These are phyloP conservation scores for Echinometra lucunter DNA, from an alignment of 53 echinoderm and acorn worm genomes.

Conservation along the genomic window DNA sequence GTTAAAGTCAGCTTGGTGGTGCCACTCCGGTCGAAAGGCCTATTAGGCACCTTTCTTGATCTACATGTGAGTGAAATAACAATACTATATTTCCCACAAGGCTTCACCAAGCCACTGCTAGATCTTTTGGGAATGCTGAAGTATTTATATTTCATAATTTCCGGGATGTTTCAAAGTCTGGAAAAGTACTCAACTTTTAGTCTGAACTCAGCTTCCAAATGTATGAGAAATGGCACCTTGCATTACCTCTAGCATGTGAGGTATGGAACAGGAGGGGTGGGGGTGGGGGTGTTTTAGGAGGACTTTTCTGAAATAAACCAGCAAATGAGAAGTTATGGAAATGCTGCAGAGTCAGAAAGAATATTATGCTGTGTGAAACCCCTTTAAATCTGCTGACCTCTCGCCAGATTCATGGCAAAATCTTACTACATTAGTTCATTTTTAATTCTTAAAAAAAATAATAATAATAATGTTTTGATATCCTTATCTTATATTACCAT, in stretches of 20 bases:
- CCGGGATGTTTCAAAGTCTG: not conserved
- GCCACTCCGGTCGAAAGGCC: not conserved
- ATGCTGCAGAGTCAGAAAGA: too few species aligned
- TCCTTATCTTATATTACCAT: not conserved
- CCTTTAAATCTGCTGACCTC: not conserved
- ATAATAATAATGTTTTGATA: not conserved
- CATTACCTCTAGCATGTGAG: not conserved
- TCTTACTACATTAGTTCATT: too few species aligned
- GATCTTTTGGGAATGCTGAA: not conserved
- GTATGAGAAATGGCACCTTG: not conserved
- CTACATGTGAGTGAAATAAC: not conserved
- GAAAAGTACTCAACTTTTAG: not conserved
- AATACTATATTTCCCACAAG: not conserved
- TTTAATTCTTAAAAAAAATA: not conserved
- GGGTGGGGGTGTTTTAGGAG: too few species aligned
- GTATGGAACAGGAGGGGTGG: not conserved
- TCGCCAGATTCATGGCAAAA: too few species aligned
- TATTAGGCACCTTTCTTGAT: not conserved
- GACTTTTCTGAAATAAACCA: not conserved
- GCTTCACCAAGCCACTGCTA: not conserved
- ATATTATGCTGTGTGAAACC: too few species aligned
- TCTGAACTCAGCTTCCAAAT: not conserved
- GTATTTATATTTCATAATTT: not conserved
- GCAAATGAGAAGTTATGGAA: not conserved
- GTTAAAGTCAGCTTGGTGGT: too few species aligned